These are phyloP conservation scores for Engystomops pustulosus DNA, from an alignment of 2,113 vertebrate species.

Conservation along the genomic window DNA sequence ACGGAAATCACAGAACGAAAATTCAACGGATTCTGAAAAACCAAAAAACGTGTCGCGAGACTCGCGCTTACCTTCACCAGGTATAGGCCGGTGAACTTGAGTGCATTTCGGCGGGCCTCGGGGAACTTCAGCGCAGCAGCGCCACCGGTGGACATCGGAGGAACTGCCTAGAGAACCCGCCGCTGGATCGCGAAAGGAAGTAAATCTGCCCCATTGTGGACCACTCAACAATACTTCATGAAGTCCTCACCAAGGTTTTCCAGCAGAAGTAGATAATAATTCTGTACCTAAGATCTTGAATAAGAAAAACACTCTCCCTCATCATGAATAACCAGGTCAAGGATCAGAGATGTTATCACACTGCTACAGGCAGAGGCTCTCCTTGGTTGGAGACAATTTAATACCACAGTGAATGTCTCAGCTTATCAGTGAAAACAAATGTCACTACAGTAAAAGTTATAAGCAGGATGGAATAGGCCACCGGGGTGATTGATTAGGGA, in stretches of 20 bases:
- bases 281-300: not conserved
- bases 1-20: too few species aligned
- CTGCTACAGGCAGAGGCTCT: constrained; percentile 30
- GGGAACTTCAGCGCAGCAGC: too few species aligned
- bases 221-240: not conserved
- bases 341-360: constrained; percentile 28
- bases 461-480: constrained; percentile 21
- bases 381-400: constrained; percentile 41
- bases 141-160: too few species aligned
- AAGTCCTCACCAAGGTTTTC: not conserved
- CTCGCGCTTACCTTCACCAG: too few species aligned
- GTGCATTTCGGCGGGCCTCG: too few species aligned
- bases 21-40: too few species aligned
- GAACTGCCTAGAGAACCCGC: too few species aligned
- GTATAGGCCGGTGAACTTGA: too few species aligned
- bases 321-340: not conserved
- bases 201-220: too few species aligned
- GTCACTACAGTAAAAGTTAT: constrained; percentile 35
- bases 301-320: constrained; percentile 1
- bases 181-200: too few species aligned
- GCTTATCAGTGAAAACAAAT: constrained; percentile 49
- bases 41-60: too few species aligned
- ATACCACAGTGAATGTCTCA: constrained; percentile 27
- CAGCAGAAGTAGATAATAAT: not conserved
- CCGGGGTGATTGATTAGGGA: constrained; percentile 26